These are phyloP conservation scores for Moxostoma hubbsi DNA, from an alignment of 2,797 vertebrate species.

Conservation along the genomic window DNA sequence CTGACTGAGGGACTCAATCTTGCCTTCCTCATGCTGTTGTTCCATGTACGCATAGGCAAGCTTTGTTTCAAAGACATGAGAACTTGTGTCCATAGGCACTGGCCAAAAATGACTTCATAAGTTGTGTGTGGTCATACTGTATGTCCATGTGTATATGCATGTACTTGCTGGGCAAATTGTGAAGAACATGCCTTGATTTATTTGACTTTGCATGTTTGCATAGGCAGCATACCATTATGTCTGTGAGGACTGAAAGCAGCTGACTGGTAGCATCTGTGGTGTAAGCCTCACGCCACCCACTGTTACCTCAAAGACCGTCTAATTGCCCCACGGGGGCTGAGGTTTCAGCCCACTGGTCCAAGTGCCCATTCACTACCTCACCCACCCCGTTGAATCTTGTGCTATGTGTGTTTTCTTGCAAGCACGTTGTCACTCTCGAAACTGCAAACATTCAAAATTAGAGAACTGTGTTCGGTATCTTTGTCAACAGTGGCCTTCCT, in stretches of 20 bases:
- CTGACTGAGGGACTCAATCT: not conserved
- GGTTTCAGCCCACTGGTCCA: slow-evolving; percentile 49
- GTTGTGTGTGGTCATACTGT: slow-evolving; percentile 33
- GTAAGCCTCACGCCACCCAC: slow-evolving; percentile 37
- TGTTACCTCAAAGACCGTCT: slow-evolving; percentile 65
- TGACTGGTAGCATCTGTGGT: slow-evolving; percentile 75
- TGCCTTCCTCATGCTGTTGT: not conserved
- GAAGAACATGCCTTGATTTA: slow-evolving; percentile 60
- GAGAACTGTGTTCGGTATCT: not conserved
- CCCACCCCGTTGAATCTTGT: slow-evolving; percentile 40
- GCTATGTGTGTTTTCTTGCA: slow-evolving; percentile 49
- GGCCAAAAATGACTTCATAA: slow-evolving; percentile 30
- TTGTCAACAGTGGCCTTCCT: slow-evolving; percentile 1
- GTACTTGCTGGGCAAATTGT: slow-evolving; percentile 55
- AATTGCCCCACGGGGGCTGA: slow-evolving; percentile 68
- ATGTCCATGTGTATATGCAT: slow-evolving; percentile 38
- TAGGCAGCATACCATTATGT: slow-evolving; percentile 36
- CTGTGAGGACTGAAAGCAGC: slow-evolving; percentile 66
- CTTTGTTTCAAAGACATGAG: slow-evolving; percentile 32
- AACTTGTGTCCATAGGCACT: slow-evolving; percentile 10
- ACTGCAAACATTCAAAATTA: slow-evolving; percentile 52
- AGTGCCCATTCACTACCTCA: slow-evolving; percentile 21
- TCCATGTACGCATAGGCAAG: slow-evolving; percentile 11
- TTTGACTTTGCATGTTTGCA: slow-evolving; percentile 32
- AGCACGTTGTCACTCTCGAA: slow-evolving; percentile 41